Evolutionary conservation across 2,797 vertebrate species (phyloP).

Genomic region (Urocyon cinereoargenteus): DNA sequence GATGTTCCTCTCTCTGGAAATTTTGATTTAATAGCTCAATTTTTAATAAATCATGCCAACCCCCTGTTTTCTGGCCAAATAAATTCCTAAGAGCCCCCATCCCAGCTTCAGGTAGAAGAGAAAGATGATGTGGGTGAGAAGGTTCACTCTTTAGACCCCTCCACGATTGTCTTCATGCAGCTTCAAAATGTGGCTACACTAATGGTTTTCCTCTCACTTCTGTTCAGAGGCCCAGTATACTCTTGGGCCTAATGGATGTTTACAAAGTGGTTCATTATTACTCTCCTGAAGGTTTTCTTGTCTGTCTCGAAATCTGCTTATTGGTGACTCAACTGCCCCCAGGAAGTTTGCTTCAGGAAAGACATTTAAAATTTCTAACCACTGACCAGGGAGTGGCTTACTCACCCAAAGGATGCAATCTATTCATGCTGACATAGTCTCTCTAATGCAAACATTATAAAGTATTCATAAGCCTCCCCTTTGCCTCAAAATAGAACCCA

Average conservation of each 20-base stretch:
- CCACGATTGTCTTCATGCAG: not conserved
- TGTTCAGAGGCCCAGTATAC: not conserved
- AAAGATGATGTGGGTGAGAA: not conserved
- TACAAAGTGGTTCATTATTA: conserved; percentile 68
- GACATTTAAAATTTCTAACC: conserved; percentile 74
- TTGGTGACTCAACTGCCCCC: conserved; percentile 59
- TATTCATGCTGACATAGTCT: conserved; percentile 70
- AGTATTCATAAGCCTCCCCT: conserved; percentile 79
- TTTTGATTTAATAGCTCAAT: conserved; percentile 6
- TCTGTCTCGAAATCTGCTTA: conserved; percentile 63
- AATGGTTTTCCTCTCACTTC: conserved; percentile 7
- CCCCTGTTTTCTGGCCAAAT: not conserved
- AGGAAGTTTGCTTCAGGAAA: conserved; percentile 67
- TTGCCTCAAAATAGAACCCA: conserved; percentile 76
- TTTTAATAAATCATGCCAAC: not conserved
- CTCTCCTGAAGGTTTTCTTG: conserved; percentile 49
- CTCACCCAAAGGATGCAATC: conserved; percentile 58
- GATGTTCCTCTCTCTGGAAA: not conserved
- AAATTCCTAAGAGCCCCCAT: not conserved
- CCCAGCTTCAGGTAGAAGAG: not conserved
- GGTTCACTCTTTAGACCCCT: not conserved
- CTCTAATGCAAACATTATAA: conserved; percentile 75
- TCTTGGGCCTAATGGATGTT: conserved; percentile 48
- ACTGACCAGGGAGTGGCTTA: conserved; percentile 69
- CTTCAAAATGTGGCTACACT: not conserved